Conservation (phyloP, 2,797 vertebrate genomes). For the Hydrophis major region DNA sequence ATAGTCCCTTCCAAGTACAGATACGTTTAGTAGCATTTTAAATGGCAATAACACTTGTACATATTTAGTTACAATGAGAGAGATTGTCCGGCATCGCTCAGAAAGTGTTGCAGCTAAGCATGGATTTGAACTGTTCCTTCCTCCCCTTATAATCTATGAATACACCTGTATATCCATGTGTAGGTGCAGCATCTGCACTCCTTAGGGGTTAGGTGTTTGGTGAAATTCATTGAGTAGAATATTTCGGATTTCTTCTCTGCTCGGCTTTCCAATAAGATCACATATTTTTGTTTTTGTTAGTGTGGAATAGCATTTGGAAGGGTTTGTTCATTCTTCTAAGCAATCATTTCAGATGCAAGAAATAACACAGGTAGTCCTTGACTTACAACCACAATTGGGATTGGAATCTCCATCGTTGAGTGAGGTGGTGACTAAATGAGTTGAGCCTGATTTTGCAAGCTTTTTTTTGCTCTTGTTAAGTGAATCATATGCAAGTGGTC, state of each 20-base stretch:
- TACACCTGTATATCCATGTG: neutral
- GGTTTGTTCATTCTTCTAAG: too few species aligned
- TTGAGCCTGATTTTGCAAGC: neutral
- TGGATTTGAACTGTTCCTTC: neutral
- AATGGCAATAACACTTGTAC: neutral
- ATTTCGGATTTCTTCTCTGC: neutral
- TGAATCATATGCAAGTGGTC: too few species aligned
- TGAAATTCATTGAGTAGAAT: neutral
- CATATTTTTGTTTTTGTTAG: neutral
- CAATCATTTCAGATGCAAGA: neutral
- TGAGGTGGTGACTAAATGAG: neutral
- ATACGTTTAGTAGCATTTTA: neutral
- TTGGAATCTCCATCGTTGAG: neutral
- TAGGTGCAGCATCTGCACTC: neutral
- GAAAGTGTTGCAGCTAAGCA: neutral
- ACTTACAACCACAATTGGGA: neutral
- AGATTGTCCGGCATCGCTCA: neutral
- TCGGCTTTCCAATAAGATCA: neutral
- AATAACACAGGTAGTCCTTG: neutral
- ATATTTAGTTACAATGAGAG: neutral
- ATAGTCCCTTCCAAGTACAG: neutral
- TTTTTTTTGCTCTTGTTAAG: neutral
- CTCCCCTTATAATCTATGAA: neutral
- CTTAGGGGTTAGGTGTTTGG: neutral
- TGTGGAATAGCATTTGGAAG: neutral